These are phyloP conservation scores for Lycia hirtaria DNA, from an alignment of 2,888 invertebrate genomes.

Conservation along the genomic window DNA sequence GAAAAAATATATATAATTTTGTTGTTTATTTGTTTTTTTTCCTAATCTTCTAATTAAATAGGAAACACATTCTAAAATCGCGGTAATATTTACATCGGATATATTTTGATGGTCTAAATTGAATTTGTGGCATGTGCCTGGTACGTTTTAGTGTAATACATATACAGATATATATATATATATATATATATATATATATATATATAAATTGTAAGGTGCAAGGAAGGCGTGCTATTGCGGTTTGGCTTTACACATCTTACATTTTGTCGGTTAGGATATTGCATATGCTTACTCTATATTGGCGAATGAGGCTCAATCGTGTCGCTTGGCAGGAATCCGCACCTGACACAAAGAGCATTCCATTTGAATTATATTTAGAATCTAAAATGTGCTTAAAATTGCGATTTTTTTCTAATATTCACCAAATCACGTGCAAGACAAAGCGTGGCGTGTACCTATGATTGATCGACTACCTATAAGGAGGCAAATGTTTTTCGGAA, in stretches of 20 bases:
- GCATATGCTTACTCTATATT: slow-evolving; percentile 80
- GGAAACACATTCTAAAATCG: not conserved
- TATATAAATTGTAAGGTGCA: slow-evolving; percentile 28
- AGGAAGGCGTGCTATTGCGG: slow-evolving; percentile 43
- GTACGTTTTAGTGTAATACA: slow-evolving; percentile 1
- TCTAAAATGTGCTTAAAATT: slow-evolving; percentile 33
- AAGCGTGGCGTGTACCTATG: slow-evolving; percentile 19
- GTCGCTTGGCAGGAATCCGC: slow-evolving; percentile 83
- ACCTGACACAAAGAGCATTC: slow-evolving; percentile 76
- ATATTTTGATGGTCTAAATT: not conserved
- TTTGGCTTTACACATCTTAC: slow-evolving; percentile 27
- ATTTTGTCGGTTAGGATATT: slow-evolving; percentile 39
- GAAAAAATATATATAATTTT: too few species aligned
- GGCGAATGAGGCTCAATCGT: slow-evolving; percentile 82
- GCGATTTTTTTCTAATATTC: slow-evolving; percentile 20
- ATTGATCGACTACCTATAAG: too few species aligned
- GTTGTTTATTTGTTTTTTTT: not conserved
- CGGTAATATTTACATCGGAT: slow-evolving; percentile 1
- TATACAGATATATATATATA: too few species aligned
- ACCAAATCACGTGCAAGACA: slow-evolving; percentile 20
- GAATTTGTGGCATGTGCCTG: not conserved
- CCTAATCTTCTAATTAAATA: not conserved
- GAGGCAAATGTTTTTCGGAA: too few species aligned
- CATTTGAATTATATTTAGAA: slow-evolving; percentile 40
- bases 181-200: too few species aligned